Percentiles rank a stretch among this genome's conserved stretches.
Conservation (phyloP, 1,140 invertebrate genomes). For the Sarcophaga peregrina region DNA sequence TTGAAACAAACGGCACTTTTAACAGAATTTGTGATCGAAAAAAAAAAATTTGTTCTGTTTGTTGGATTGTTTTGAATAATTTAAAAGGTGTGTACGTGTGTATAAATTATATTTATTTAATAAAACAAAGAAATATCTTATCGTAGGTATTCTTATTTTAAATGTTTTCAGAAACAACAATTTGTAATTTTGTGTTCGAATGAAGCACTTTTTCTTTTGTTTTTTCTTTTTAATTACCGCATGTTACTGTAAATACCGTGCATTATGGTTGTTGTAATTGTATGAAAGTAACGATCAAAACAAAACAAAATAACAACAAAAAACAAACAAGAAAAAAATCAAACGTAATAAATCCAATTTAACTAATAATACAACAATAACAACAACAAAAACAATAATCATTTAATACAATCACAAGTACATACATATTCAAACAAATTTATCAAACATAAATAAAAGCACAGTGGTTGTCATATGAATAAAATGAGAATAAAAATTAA, state of each 20-base stretch:
- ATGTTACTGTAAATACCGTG: background rate
- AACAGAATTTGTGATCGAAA: background rate
- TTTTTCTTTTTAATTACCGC: background rate
- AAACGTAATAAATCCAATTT: background rate
- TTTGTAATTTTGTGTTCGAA: background rate
- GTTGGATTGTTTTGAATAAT: background rate
- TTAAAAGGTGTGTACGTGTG: background rate
- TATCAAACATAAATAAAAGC: background rate
- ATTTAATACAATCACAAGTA: background rate
- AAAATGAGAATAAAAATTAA: background rate
- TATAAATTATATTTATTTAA: background rate
- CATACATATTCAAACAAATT: background rate
- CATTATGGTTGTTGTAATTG: background rate
- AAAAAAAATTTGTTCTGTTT: background rate
- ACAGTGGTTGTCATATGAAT: background rate
- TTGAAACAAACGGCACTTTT: background rate
- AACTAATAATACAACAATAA: background rate
- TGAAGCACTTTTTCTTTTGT: background rate
- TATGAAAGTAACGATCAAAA: slow-evolving; percentile 4
- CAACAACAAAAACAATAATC: background rate
- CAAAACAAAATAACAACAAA: background rate
- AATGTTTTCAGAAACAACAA: too few relatives aligned
- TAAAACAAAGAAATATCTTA: background rate
- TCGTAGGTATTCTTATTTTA: too few relatives aligned
- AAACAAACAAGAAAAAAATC: too few relatives aligned